Evolutionary conservation across 2,888 invertebrate species (phyloP).

Genomic region (Colostygia pectinataria): DNA sequence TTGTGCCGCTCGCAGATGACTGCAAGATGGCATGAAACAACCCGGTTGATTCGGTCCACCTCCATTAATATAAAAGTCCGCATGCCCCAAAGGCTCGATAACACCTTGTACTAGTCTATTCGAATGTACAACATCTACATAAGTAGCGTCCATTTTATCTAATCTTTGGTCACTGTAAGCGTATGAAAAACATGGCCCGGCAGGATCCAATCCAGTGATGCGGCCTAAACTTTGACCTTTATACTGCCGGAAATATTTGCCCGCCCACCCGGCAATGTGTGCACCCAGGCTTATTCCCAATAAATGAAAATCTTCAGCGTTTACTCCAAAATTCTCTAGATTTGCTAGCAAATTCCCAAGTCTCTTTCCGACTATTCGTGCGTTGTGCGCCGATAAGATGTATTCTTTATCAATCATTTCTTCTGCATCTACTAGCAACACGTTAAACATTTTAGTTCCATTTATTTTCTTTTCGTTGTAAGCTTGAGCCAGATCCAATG

Average conservation of each 20-base stretch:
- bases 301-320: slow-evolving; percentile 77
- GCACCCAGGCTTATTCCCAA: slow-evolving; percentile 84
- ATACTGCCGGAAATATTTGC: slow-evolving; percentile 71
- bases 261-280: slow-evolving; percentile 80
- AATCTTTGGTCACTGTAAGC: slow-evolving; percentile 69
- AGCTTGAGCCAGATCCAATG: slow-evolving; percentile 66
- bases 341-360: slow-evolving; percentile 77
- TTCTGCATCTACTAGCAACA: slow-evolving; percentile 72
- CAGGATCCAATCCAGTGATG: slow-evolving; percentile 77
- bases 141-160: slow-evolving; percentile 69
- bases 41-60: slow-evolving; percentile 88
- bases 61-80: slow-evolving; percentile 89
- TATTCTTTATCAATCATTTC: slow-evolving; percentile 72
- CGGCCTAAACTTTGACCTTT: slow-evolving; percentile 65
- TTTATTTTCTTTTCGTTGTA: slow-evolving; percentile 63
- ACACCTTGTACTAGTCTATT: slow-evolving; percentile 75
- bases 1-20: slow-evolving; percentile 73
- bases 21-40: slow-evolving; percentile 81
- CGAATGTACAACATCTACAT: slow-evolving; percentile 75
- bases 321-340: slow-evolving; percentile 69
- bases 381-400: slow-evolving; percentile 69
- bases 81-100: slow-evolving; percentile 85
- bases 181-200: slow-evolving; percentile 76
- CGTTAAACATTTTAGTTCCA: slow-evolving; percentile 61
- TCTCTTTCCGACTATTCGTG: slow-evolving; percentile 77